These are phyloP conservation scores for Hylyphantes graminicola DNA, from an alignment of 1,140 invertebrate genomes.

Conservation along the genomic window DNA sequence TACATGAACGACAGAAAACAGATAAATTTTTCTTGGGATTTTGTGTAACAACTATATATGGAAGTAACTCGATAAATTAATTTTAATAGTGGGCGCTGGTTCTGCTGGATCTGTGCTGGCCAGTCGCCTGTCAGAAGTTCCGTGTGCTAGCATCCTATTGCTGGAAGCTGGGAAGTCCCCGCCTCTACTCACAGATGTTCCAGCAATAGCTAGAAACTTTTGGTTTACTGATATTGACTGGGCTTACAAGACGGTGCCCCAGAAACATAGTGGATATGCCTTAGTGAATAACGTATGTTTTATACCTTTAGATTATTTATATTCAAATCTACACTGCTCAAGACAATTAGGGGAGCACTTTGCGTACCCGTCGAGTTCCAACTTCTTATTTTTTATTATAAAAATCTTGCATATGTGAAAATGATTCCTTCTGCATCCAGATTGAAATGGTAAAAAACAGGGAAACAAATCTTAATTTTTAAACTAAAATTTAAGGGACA, in stretches of 20 bases:
- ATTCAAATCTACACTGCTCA: too few species aligned
- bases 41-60: too few species aligned
- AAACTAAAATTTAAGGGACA: too few species aligned
- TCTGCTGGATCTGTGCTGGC: conserved; percentile 77
- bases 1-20: too few species aligned
- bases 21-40: too few species aligned
- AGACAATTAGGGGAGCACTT: too few species aligned
- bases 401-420: too few species aligned
- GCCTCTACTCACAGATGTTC: conserved; percentile 88
- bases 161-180: conserved; percentile 83
- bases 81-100: conserved; percentile 78
- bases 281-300: conserved; percentile 75
- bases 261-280: conserved; percentile 83
- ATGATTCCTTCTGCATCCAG: too few species aligned
- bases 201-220: conserved; percentile 83
- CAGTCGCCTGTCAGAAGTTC: conserved; percentile 72
- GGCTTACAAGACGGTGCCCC: conserved; percentile 85
- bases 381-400: too few species aligned
- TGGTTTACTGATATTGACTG: conserved; percentile 87
- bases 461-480: too few species aligned
- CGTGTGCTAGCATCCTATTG: conserved; percentile 73
- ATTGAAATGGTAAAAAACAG: too few species aligned
- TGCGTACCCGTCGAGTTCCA: too few species aligned
- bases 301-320: background rate
- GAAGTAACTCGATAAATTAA: background rate